Evolutionary conservation across 2,797 vertebrate genomes (phyloP).

Genomic region (Anisognathus igniventris): DNA sequence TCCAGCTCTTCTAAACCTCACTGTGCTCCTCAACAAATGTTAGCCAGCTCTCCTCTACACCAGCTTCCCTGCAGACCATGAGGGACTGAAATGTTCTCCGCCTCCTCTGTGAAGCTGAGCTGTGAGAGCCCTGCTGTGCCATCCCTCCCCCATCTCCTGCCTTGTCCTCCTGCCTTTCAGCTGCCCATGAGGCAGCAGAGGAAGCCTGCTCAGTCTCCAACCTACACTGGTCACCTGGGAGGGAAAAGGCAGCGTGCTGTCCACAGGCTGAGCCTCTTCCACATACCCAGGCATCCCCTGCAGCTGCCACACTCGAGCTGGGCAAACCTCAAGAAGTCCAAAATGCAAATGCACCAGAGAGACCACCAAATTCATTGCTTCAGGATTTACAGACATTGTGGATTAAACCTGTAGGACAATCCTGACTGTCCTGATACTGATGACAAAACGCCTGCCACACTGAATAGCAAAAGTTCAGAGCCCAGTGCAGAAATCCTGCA

Average conservation of each 20-base stretch:
- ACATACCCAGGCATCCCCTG: too few species aligned
- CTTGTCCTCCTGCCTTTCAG: not conserved
- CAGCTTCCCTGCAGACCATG: not conserved
- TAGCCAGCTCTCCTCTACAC: not conserved
- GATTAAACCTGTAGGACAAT: not conserved
- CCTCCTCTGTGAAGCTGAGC: not conserved
- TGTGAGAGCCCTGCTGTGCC: not conserved
- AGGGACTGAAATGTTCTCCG: not conserved
- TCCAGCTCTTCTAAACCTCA: not conserved
- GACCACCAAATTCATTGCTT: not conserved
- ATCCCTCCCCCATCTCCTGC: not conserved
- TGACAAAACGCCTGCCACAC: not conserved
- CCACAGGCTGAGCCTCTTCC: not conserved
- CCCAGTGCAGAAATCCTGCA: not conserved
- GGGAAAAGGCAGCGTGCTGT: fast-evolving
- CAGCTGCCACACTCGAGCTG: not conserved
- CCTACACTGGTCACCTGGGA: not conserved
- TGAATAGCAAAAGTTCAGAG: not conserved
- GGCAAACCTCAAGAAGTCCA: not conserved
- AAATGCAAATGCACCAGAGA: not conserved
- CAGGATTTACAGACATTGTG: not conserved
- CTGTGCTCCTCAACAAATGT: not conserved
- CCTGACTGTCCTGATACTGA: not conserved
- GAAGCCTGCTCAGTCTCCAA: not conserved
- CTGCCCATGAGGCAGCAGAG: not conserved